A percentile compares a stretch with the other conserved stretches of the same genome.
phyloP scores from a whole-genome alignment of 2,888 invertebrate species.

The Tetropium fuscum region DNA sequence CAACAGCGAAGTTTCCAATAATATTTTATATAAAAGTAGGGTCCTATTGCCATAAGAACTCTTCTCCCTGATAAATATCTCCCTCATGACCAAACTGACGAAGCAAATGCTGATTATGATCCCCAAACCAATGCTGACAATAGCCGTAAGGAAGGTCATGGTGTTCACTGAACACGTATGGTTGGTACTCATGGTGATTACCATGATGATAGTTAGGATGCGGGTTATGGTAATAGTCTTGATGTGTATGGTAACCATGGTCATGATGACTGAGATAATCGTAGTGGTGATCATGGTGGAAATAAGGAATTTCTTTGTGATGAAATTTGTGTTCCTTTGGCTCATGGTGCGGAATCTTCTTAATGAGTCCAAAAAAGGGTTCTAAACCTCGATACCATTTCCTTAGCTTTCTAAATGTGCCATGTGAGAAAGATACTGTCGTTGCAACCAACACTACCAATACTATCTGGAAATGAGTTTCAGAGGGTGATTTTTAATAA shows the following conservation, averaged over 20 bases:
- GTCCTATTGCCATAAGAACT: too few species aligned
- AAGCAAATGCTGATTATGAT: background rate
- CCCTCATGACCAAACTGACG: slow-evolving; percentile 5
- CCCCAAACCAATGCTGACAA: background rate
- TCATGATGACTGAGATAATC: slow-evolving; percentile 11
- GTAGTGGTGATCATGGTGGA: slow-evolving; percentile 19
- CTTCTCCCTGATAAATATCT: background rate
- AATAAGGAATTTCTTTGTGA: slow-evolving; percentile 16
- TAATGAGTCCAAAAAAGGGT: slow-evolving; percentile 16
- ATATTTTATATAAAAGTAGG: too few species aligned
- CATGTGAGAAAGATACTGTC: slow-evolving; percentile 11
- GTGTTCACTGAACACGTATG: too few species aligned
- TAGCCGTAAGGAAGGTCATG: background rate
- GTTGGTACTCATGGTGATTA: slow-evolving; percentile 10
- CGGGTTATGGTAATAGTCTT: slow-evolving; percentile 1
- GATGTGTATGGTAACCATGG: slow-evolving; percentile 19
- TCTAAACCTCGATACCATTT: slow-evolving; percentile 29
- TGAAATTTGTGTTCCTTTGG: slow-evolving; percentile 5
- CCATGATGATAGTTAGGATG: slow-evolving; percentile 26
- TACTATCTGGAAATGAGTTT: slow-evolving; percentile 27
- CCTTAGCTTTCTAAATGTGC: slow-evolving; percentile 37
- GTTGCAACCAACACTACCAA: slow-evolving; percentile 25
- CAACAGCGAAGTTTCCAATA: too few species aligned
- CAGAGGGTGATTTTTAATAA: background rate
- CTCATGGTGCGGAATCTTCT: slow-evolving; percentile 16